Percentiles rank a stretch among this genome's conserved stretches.
Conservation (phyloP, 2,888 invertebrate species). For the Bruchidius siliquastri region DNA sequence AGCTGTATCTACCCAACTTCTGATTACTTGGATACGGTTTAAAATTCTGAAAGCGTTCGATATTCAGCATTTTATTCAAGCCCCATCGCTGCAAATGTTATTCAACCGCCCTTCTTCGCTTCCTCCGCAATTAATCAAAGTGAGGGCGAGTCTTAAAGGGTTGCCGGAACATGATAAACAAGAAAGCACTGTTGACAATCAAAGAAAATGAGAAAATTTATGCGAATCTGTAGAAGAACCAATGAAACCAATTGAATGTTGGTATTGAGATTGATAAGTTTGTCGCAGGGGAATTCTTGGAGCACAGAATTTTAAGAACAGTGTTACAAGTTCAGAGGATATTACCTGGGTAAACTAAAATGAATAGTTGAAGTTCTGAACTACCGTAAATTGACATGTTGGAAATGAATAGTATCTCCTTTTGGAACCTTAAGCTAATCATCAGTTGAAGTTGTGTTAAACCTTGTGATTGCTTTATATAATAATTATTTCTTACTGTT, state of each 20-base stretch:
- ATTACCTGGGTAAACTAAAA: too few species aligned
- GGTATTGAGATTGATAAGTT: background rate
- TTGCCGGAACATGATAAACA: background rate
- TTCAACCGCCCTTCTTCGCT: background rate
- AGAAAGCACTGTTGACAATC: background rate
- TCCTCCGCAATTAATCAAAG: background rate
- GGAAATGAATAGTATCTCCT: too few species aligned
- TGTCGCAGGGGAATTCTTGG: background rate
- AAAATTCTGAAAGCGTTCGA: background rate
- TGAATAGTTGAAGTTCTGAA: too few species aligned
- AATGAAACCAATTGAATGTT: background rate
- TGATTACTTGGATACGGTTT: background rate
- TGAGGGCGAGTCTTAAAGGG: background rate
- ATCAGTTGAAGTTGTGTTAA: too few species aligned
- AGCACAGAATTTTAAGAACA: background rate
- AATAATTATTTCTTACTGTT: too few species aligned
- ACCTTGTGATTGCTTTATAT: too few species aligned
- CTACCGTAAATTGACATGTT: too few species aligned
- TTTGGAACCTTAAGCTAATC: too few species aligned
- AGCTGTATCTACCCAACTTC: background rate
- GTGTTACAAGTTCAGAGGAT: too few species aligned
- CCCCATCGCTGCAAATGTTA: background rate
- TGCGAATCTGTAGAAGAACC: background rate
- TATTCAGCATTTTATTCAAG: background rate
- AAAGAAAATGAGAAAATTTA: background rate